Conservation (phyloP, 2,113 vertebrate species). For the Gavia stellata region DNA sequence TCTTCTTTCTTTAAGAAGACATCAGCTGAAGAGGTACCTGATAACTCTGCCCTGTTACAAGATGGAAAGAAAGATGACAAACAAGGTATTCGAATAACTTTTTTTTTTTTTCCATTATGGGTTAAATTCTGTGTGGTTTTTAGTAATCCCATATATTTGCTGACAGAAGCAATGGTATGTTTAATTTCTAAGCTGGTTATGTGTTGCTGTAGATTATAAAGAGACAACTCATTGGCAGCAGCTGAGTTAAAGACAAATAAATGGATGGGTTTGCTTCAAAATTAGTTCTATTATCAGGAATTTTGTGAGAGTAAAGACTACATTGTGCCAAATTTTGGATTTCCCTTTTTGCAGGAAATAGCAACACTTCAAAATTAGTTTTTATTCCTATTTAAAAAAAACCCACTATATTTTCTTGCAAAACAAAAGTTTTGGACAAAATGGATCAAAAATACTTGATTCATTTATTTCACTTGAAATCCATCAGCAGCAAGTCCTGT, state of each 20-base stretch:
- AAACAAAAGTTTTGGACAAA: not conserved
- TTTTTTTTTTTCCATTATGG: not conserved
- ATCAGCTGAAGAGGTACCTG: constrained; percentile 65
- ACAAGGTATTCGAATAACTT: constrained; percentile 69
- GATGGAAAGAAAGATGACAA: constrained; percentile 69
- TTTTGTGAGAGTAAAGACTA: not conserved
- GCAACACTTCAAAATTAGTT: not conserved
- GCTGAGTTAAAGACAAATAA: not conserved
- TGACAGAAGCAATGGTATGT: not conserved
- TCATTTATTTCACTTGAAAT: not conserved
- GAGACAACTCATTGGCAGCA: not conserved
- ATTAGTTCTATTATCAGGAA: not conserved
- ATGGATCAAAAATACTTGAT: not conserved
- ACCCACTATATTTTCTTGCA: not conserved
- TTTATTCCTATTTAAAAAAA: not conserved
- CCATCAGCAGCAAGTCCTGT: not conserved
- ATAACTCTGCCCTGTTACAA: constrained; percentile 60
- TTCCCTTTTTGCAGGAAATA: not conserved
- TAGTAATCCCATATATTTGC: not conserved
- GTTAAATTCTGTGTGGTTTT: not conserved
- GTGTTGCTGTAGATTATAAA: not conserved
- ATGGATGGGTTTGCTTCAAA: not conserved
- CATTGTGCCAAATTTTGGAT: not conserved
- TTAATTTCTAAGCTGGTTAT: not conserved
- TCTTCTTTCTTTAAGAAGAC: constrained; percentile 64